phyloP scores from a whole-genome alignment of 2,797 vertebrate species.

The Bradypodion ventrale region DNA sequence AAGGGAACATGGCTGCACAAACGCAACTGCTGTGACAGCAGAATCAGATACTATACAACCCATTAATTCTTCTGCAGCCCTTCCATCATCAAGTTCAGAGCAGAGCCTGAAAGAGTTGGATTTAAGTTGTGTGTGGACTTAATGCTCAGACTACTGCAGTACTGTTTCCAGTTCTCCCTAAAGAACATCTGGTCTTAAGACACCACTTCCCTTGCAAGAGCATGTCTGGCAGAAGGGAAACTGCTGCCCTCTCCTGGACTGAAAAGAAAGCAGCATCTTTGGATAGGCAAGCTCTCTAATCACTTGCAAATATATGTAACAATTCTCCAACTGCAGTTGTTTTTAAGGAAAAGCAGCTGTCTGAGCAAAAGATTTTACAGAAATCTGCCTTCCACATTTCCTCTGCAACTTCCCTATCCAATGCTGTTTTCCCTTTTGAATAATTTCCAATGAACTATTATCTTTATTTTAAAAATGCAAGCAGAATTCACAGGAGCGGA shows the following conservation, averaged over 20 bases:
- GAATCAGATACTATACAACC: background rate
- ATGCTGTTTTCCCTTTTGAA: background rate
- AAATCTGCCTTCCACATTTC: background rate
- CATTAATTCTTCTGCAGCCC: background rate
- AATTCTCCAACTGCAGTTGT: background rate
- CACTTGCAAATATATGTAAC: background rate
- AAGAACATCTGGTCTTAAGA: background rate
- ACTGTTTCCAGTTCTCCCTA: background rate
- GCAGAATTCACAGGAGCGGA: background rate
- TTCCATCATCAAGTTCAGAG: background rate
- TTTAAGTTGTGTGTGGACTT: no score
- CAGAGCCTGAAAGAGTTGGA: background rate
- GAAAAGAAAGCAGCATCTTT: no score
- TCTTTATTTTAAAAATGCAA: background rate
- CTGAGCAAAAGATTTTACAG: background rate
- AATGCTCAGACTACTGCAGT: no score
- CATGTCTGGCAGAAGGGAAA: background rate
- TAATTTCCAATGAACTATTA: background rate
- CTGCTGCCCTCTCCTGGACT: constrained; percentile 62
- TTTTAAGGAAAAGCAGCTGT: background rate
- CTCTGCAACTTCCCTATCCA: background rate
- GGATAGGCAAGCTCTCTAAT: no score
- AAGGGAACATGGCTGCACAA: background rate
- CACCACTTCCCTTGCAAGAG: accelerated
- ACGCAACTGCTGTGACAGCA: background rate